Evolutionary conservation across 2,113 vertebrate species (phyloP).

Genomic region (Rhombomys opimus): DNA sequence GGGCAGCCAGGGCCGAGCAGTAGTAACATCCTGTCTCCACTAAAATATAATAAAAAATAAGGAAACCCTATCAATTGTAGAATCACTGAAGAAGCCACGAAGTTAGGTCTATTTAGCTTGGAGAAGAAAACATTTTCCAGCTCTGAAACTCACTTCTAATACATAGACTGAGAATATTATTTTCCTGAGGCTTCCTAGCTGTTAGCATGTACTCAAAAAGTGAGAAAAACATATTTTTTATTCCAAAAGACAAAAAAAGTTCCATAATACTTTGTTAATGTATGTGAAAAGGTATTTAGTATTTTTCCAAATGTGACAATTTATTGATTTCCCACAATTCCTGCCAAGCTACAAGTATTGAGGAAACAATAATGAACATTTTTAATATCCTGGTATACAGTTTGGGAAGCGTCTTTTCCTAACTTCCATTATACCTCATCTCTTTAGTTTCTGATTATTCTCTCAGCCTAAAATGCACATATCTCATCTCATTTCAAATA

Average conservation of each 20-base stretch:
- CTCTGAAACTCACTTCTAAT: constrained; percentile 11
- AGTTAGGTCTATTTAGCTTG: constrained; percentile 32
- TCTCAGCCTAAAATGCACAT: background rate
- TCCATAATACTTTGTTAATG: constrained; percentile 39
- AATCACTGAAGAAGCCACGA: constrained; percentile 46
- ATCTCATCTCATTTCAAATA: constrained; percentile 17
- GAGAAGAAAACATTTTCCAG: constrained; percentile 47
- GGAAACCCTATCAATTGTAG: background rate
- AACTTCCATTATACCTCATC: background rate
- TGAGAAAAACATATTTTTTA: constrained; percentile 10
- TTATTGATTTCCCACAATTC: constrained; percentile 37
- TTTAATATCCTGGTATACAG: background rate
- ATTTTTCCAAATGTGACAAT: constrained; percentile 55
- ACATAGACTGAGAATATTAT: background rate
- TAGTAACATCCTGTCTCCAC: background rate
- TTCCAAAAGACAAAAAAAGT: background rate
- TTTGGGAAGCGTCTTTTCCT: constrained; percentile 42
- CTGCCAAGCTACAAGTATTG: background rate
- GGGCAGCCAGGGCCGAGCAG: background rate
- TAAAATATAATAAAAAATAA: background rate
- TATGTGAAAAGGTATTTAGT: constrained; percentile 22
- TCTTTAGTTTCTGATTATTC: constrained; percentile 36
- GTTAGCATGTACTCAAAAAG: constrained; percentile 14
- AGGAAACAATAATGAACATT: constrained; percentile 28
- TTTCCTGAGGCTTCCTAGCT: constrained; percentile 61